Conservation (phyloP, 2,888 invertebrate genomes). For the Xanthia icteritia region DNA sequence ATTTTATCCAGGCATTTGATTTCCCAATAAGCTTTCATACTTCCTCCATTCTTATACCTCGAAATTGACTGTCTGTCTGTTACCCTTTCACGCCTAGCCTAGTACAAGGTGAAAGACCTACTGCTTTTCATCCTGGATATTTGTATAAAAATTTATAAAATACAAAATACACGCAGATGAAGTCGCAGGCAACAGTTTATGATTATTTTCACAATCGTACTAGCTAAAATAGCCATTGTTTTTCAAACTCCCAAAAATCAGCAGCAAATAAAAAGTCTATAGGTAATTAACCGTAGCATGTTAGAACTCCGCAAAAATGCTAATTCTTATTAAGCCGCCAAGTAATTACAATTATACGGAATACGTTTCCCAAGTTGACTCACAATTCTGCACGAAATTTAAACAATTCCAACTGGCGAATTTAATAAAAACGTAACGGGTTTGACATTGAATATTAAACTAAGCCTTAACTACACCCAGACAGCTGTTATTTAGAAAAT, state of each 20-base stretch:
- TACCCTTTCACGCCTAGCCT: background rate
- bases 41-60: background rate
- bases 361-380: constrained; percentile 28
- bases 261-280: background rate
- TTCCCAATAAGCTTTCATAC: background rate
- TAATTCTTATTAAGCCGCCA: constrained; percentile 9
- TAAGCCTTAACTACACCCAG: background rate
- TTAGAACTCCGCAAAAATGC: constrained; percentile 13
- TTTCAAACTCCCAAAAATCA: background rate
- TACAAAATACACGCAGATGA: background rate
- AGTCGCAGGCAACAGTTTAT: background rate
- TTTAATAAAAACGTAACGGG: constrained; percentile 24
- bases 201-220: background rate
- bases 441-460: constrained; percentile 15
- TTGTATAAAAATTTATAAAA: no score
- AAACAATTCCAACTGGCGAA: constrained; percentile 15
- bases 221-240: background rate
- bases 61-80: background rate
- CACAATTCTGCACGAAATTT: constrained; percentile 19
- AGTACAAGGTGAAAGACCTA: background rate
- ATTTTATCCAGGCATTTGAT: background rate
- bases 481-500: constrained; percentile 61
- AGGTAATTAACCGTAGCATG: constrained; percentile 21
- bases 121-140: no score
- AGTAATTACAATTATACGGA: constrained; percentile 18